Evolutionary conservation across 64 coral and sea anemone genomes (phyloP).

Genomic region (Dendronephthya gigantea): DNA sequence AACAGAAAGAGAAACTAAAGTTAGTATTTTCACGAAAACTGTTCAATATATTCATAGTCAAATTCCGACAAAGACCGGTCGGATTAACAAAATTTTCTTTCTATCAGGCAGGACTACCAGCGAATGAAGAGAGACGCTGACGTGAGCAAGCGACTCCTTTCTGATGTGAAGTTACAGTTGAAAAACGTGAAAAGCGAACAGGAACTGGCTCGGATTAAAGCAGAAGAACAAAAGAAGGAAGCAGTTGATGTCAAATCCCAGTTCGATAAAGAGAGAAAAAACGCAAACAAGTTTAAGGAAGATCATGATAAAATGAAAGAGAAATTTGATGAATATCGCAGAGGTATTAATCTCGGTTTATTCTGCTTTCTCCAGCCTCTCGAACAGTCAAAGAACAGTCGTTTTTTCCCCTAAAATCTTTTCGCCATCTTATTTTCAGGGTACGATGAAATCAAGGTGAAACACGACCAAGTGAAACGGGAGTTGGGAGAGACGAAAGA

Average conservation of each 20-base stretch:
- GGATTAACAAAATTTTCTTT: background rate
- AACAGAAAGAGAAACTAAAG: background rate
- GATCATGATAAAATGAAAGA: constrained; percentile 5
- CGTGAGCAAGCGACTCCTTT: background rate
- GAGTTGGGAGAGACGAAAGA: background rate
- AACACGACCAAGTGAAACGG: background rate
- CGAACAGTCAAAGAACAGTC: no score
- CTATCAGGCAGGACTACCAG: background rate
- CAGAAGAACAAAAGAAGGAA: background rate
- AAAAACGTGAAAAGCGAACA: background rate
- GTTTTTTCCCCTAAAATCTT: no score
- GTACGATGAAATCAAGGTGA: background rate
- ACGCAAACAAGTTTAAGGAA: background rate
- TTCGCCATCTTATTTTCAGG: background rate
- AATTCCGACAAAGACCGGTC: no score
- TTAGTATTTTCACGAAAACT: background rate
- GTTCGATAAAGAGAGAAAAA: background rate
- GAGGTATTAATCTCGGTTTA: no score
- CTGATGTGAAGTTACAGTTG: background rate
- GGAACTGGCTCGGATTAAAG: background rate
- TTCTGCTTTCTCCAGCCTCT: no score
- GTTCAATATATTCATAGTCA: no score
- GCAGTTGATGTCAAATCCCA: background rate
- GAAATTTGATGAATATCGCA: constrained; percentile 8
- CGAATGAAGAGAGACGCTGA: constrained; percentile 1